These are phyloP conservation scores for Pangasius larnaudii DNA, from an alignment of 2,797 vertebrate genomes.

Conservation along the genomic window DNA sequence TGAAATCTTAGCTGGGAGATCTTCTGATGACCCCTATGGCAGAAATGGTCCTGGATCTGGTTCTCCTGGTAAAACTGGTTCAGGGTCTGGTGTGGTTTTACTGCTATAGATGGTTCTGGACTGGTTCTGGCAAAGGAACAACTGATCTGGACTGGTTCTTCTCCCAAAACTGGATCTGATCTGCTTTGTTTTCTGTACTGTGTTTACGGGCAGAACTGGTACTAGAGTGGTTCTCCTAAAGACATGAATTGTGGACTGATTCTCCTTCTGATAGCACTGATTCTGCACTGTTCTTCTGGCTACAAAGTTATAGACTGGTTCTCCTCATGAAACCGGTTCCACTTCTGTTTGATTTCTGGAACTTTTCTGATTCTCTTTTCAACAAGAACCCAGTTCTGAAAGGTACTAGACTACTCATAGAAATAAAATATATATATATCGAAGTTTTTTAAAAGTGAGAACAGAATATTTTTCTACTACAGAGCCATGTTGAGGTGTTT, in stretches of 20 bases:
- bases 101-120: background rate
- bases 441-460: background rate
- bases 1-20: background rate
- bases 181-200: slow-evolving; percentile 1
- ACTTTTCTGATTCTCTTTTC: background rate
- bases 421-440: background rate
- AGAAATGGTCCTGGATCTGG: background rate
- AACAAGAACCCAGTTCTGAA: background rate
- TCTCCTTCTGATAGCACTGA: background rate
- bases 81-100: background rate
- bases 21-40: background rate
- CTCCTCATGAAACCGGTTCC: slow-evolving; percentile 2
- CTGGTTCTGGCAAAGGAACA: background rate
- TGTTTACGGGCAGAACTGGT: background rate
- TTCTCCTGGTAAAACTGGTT: slow-evolving; percentile 4
- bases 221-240: background rate
- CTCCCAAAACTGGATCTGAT: background rate
- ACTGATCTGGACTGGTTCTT: background rate
- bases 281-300: slow-evolving; percentile 8
- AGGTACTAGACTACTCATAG: background rate
- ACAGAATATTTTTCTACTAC: background rate
- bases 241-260: background rate
- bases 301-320: background rate
- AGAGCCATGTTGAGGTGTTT: background rate
- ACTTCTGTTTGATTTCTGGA: background rate